Evolutionary conservation across 2,888 invertebrate species (phyloP).

Genomic region (Tuta absoluta): DNA sequence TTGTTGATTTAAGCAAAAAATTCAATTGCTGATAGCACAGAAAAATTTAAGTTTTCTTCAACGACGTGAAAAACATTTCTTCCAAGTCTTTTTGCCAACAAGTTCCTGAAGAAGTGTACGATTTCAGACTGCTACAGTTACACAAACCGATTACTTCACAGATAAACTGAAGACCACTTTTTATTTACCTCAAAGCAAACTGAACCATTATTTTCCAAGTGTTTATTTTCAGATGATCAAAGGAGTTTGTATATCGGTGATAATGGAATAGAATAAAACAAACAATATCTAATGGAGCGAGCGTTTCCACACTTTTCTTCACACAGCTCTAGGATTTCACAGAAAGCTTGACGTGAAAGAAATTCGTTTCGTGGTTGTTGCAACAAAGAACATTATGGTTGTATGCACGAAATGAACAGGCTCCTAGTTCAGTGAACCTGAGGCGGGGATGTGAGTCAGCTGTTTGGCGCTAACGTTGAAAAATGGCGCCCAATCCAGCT

Average conservation of each 20-base stretch:
- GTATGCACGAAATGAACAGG: constrained; percentile 1
- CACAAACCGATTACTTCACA: constrained; percentile 17
- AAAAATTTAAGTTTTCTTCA: background rate
- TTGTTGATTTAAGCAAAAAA: background rate
- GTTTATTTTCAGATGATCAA: constrained; percentile 16
- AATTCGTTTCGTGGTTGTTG: constrained; percentile 9
- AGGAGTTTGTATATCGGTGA: constrained; percentile 14
- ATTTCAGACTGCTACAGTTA: constrained; percentile 7
- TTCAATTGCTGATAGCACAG: background rate
- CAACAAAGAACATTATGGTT: constrained; percentile 19
- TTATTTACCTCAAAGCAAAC: background rate
- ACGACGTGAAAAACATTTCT: background rate
- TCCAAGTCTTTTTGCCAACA: background rate
- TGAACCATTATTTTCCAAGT: constrained; percentile 11
- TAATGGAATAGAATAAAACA: constrained; percentile 18
- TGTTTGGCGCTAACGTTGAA: constrained; percentile 41
- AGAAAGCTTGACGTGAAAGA: constrained; percentile 8
- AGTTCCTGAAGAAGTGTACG: constrained; percentile 7
- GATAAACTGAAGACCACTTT: constrained; percentile 21
- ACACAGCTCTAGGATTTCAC: constrained; percentile 12
- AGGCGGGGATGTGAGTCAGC: constrained; percentile 30
- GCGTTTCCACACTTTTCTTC: constrained; percentile 10
- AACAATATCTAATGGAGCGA: constrained; percentile 18
- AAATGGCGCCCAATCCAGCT: constrained; percentile 47
- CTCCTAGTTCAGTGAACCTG: background rate